Evolutionary conservation across 2,113 vertebrate species (phyloP), one percentile per base, ranked within the genome.

Genomic region (Chaetodon auriga): DNA sequence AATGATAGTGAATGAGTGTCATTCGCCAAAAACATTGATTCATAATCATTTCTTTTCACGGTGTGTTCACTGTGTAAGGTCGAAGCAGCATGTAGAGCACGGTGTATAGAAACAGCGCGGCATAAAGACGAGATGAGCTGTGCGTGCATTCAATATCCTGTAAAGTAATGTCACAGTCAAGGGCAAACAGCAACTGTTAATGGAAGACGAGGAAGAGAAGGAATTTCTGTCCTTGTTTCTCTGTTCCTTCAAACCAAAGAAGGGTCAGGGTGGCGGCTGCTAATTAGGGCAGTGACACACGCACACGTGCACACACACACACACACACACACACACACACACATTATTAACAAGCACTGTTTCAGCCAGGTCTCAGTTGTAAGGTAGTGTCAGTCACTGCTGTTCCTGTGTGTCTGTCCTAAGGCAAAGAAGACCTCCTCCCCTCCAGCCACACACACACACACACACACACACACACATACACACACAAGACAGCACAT

Each of bases 301-400:
- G 3, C 30, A 30, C 83, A 76, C 35, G 55, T 49, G 73, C 75
- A 25, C 43, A 73, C 78, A 35, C 35, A 65, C 55, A 69, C 21
- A 65, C 68, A 66, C 36, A 70, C 71, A 80, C 46, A 77, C 48
- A 71, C 60, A 75, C 62, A 81, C 80, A 73, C 58, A 64, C 49
- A 76, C 21, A 62, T 41, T 41, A 69, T 55, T 78, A 78, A 75
- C 43, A 49, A 61, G 30, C 53, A 84, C 71, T 72, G 74, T 83
- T 80, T 83, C 51, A 83, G 66, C 63, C 72, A 85, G 73, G 74
- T 35, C 48, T 85, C 36, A 68, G 85, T 78, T 84, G 62, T 80
- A 81, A 88, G 82, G 58, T 74, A 61, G 63, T 83, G 84, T 78
- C 87, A 91, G 55, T 90, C 88, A 86, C 58, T 74, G 68, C 46